Percentiles rank a stretch among this genome's conserved stretches.
These are phyloP conservation scores for Gobio occitaniae DNA, from an alignment of 2,797 vertebrate species.

Conservation along the genomic window DNA sequence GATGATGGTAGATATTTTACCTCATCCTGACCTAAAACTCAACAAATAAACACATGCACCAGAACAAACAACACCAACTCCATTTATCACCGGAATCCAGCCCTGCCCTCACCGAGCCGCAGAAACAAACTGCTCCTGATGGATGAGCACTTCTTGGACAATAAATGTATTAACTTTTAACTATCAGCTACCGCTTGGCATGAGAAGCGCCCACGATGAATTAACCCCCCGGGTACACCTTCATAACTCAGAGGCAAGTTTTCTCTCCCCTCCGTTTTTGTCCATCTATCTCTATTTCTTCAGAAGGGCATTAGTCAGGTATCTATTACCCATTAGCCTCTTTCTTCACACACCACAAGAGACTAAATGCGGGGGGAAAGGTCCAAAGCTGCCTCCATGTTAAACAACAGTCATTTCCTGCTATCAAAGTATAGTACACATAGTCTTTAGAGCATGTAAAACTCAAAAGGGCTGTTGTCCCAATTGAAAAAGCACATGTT, in stretches of 20 bases:
- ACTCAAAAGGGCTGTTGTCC: slow-evolving; percentile 18
- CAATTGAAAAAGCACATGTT: slow-evolving; percentile 37
- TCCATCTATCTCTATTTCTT: slow-evolving; percentile 69
- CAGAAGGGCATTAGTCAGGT: slow-evolving; percentile 70
- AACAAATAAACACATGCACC: slow-evolving; percentile 45
- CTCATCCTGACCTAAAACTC: slow-evolving; percentile 26
- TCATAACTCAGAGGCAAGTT: slow-evolving; percentile 72
- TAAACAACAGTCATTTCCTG: slow-evolving; percentile 64
- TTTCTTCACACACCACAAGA: slow-evolving; percentile 38
- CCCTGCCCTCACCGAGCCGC: slow-evolving; percentile 80
- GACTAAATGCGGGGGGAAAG: slow-evolving; percentile 42
- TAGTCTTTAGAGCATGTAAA: slow-evolving; percentile 13
- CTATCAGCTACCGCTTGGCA: slow-evolving; percentile 83
- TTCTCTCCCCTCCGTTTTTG: slow-evolving; percentile 55
- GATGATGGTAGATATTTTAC: background rate
- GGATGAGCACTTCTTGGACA: slow-evolving; percentile 85
- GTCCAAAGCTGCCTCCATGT: slow-evolving; percentile 58
- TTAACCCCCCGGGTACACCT: slow-evolving; percentile 78
- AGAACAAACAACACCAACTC: slow-evolving; percentile 66
- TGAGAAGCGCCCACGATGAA: slow-evolving; percentile 73
- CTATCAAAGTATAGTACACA: slow-evolving; percentile 31
- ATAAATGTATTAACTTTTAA: slow-evolving; percentile 92
- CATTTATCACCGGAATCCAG: slow-evolving; percentile 85
- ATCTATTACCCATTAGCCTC: slow-evolving; percentile 73
- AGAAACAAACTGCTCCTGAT: slow-evolving; percentile 91